These are phyloP conservation scores for Drosophila aff. DNA, from an alignment of 1,140 invertebrate genomes.

Conservation along the genomic window DNA sequence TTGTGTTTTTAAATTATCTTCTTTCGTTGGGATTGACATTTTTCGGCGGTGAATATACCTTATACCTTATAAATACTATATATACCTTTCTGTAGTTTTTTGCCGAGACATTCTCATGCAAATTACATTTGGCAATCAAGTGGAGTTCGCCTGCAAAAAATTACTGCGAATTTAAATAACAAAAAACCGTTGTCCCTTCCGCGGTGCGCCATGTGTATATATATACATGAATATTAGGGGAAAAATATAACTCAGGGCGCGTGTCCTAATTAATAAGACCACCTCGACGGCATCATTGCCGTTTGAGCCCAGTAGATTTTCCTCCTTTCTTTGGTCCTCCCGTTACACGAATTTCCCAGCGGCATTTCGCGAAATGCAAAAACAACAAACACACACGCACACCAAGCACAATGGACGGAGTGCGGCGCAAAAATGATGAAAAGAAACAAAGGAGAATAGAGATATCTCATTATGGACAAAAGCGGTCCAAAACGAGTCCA, in stretches of 20 bases:
- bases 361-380: slow-evolving; percentile 77
- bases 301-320: slow-evolving; percentile 70
- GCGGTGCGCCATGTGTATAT: slow-evolving; percentile 19
- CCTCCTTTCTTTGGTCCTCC: slow-evolving; percentile 18
- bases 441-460: slow-evolving; percentile 81
- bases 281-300: slow-evolving; percentile 70
- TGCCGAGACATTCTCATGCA: slow-evolving; percentile 61
- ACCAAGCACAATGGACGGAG: slow-evolving; percentile 40
- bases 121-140: slow-evolving; percentile 50
- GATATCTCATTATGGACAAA: slow-evolving; percentile 82
- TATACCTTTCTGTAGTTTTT: slow-evolving; percentile 1
- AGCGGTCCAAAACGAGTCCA: slow-evolving; percentile 63
- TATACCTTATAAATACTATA: neutral
- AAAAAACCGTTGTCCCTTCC: slow-evolving; percentile 31
- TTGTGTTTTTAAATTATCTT: slow-evolving; percentile 3
- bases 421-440: slow-evolving; percentile 62
- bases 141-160: slow-evolving; percentile 40
- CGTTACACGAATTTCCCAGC: slow-evolving; percentile 72
- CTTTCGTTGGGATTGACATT: neutral
- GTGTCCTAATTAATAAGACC: slow-evolving; percentile 78
- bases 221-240: slow-evolving; percentile 4
- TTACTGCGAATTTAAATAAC: slow-evolving; percentile 73
- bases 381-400: slow-evolving; percentile 61
- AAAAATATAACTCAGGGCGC: slow-evolving; percentile 55
- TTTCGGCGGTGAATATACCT: neutral